Percentiles rank a stretch among this genome's conserved stretches.
These are phyloP conservation scores for Micrasema minimum DNA, from an alignment of 1,140 invertebrate species.

Conservation along the genomic window DNA sequence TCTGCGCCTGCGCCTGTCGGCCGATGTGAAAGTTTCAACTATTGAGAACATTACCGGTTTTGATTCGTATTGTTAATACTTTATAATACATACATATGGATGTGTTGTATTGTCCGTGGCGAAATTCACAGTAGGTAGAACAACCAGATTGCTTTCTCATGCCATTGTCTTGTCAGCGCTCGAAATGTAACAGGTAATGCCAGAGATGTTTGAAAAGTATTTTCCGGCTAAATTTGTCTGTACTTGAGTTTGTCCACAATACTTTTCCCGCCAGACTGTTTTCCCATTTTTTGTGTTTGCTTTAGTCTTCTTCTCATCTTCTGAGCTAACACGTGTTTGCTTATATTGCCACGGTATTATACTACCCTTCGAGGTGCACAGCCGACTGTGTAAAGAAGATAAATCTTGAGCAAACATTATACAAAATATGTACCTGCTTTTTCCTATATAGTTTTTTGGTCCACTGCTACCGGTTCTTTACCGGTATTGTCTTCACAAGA, in stretches of 20 bases:
- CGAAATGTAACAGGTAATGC: no score
- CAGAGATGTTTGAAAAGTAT: no score
- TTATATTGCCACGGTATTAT: conserved; percentile 8
- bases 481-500: conserved; percentile 5
- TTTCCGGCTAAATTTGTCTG: no score
- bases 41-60: conserved; percentile 26
- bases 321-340: conserved; percentile 11
- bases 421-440: conserved; percentile 28
- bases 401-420: conserved; percentile 27
- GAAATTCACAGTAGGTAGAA: background rate
- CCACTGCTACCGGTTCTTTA: conserved; percentile 25
- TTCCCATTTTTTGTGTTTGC: conserved; percentile 12
- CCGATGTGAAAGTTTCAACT: conserved; percentile 26
- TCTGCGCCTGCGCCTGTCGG: background rate
- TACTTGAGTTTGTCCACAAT: no score
- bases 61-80: conserved; percentile 22
- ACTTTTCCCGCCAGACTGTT: conserved; percentile 3
- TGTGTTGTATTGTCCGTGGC: background rate
- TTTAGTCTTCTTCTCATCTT: conserved; percentile 2
- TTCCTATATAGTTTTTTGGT: conserved; percentile 22
- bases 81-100: background rate
- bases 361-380: conserved; percentile 21
- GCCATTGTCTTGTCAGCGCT: conserved; percentile 20
- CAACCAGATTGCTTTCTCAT: background rate
- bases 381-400: conserved; percentile 31